phyloP scores from a whole-genome alignment of 2,797 vertebrate species.

The Sebastes diploproa region DNA sequence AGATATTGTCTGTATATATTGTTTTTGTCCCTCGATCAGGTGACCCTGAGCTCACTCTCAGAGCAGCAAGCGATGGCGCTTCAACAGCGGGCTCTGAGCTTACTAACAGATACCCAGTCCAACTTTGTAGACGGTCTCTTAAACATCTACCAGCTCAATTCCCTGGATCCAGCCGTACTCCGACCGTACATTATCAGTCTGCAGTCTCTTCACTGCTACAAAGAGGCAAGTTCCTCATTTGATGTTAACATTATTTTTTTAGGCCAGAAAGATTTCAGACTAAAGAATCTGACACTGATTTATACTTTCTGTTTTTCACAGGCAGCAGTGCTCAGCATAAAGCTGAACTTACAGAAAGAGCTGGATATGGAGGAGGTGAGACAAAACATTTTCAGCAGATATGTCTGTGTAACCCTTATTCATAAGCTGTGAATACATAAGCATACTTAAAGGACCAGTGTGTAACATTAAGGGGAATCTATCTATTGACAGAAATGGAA shows the following conservation, averaged over 20 bases:
- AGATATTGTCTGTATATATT: not conserved
- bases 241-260: not conserved
- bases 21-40: slow-evolving; percentile 37
- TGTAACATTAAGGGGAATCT: too few relatives aligned
- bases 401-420: not conserved
- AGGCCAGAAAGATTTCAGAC: not conserved
- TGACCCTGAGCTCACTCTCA: slow-evolving; percentile 58
- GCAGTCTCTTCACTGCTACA: slow-evolving; percentile 64
- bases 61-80: slow-evolving; percentile 52
- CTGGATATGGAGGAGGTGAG: slow-evolving; percentile 82
- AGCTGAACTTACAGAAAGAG: slow-evolving; percentile 76
- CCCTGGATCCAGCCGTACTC: slow-evolving; percentile 66
- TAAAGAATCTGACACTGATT: not conserved
- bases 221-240: slow-evolving; percentile 69
- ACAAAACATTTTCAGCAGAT: not conserved
- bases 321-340: slow-evolving; percentile 73
- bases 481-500: too few relatives aligned
- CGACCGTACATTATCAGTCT: slow-evolving; percentile 62
- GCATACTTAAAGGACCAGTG: not conserved
- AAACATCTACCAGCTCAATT: slow-evolving; percentile 75
- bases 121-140: slow-evolving; percentile 68
- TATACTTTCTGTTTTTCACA: slow-evolving; percentile 20
- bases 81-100: slow-evolving; percentile 70
- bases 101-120: slow-evolving; percentile 68
- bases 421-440: not conserved